These are phyloP conservation scores for Meiosimyza platycephala DNA, from an alignment of 2,888 invertebrate genomes.

Conservation along the genomic window DNA sequence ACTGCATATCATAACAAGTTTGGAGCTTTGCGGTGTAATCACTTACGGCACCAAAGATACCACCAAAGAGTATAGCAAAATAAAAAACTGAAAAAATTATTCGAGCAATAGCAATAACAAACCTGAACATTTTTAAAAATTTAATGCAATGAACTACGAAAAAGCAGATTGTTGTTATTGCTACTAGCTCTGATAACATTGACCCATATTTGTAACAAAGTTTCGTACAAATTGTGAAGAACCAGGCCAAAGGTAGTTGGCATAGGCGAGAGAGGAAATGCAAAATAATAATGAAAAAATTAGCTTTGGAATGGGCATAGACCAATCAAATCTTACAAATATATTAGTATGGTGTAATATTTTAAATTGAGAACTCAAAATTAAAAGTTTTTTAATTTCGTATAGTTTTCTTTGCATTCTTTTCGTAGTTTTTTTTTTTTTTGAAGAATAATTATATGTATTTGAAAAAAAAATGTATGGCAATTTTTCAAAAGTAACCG, in stretches of 20 bases:
- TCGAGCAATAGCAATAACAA: background rate
- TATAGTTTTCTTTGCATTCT: too few relatives aligned
- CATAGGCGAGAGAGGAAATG: background rate
- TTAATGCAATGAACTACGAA: conserved; percentile 15
- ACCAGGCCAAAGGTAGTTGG: too few relatives aligned
- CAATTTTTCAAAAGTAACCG: too few relatives aligned
- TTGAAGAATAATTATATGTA: too few relatives aligned
- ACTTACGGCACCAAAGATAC: background rate
- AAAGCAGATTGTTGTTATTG: background rate
- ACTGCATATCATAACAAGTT: conserved; percentile 2
- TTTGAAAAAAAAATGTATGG: too few relatives aligned
- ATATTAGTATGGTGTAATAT: too few relatives aligned
- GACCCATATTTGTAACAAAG: conserved; percentile 58
- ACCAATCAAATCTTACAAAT: too few relatives aligned
- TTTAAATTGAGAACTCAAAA: too few relatives aligned
- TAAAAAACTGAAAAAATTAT: background rate
- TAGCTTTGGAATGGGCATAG: too few relatives aligned
- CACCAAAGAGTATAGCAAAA: conserved; percentile 5
- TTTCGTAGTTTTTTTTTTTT: too few relatives aligned
- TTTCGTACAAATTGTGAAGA: background rate
- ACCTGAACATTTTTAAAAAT: background rate
- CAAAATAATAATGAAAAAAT: background rate
- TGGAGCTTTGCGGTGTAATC: conserved; percentile 1
- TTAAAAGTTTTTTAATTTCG: too few relatives aligned
- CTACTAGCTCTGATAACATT: conserved; percentile 53